phyloP scores from a whole-genome alignment of 2,113 vertebrate species.

The Hippoglossus stenolepis region DNA sequence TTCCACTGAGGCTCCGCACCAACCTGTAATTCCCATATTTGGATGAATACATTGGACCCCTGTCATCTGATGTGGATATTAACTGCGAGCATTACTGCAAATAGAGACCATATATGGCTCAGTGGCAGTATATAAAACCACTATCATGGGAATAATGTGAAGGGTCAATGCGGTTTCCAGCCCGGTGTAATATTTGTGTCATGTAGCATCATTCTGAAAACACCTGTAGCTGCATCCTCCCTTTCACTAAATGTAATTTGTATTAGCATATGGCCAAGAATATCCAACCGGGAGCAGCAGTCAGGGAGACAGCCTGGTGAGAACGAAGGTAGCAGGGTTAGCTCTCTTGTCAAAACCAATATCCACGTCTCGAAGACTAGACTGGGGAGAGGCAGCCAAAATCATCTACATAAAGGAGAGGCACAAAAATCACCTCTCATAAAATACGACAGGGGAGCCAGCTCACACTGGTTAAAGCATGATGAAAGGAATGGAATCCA shows the following conservation, averaged over 20 bases:
- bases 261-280: slow-evolving; percentile 71
- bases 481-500: slow-evolving; percentile 80
- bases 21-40: slow-evolving; percentile 51
- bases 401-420: slow-evolving; percentile 76
- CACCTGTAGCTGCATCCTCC: slow-evolving; percentile 62
- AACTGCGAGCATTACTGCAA: slow-evolving; percentile 36
- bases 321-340: slow-evolving; percentile 68
- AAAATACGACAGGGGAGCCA: slow-evolving; percentile 74
- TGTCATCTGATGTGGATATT: slow-evolving; percentile 52
- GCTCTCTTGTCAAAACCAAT: slow-evolving; percentile 76
- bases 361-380: slow-evolving; percentile 72
- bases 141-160: slow-evolving; percentile 41
- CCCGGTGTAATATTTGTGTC: slow-evolving; percentile 55
- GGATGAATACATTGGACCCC: slow-evolving; percentile 26
- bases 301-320: slow-evolving; percentile 65
- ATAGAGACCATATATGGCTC: slow-evolving; percentile 44
- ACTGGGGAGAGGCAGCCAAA: slow-evolving; percentile 69
- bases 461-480: slow-evolving; percentile 77
- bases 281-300: slow-evolving; percentile 44
- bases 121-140: slow-evolving; percentile 41
- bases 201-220: slow-evolving; percentile 55
- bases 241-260: slow-evolving; percentile 55
- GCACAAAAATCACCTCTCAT: slow-evolving; percentile 76
- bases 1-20: slow-evolving; percentile 25
- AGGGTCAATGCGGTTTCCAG: slow-evolving; percentile 62